A percentile compares a stretch with the other conserved stretches of the same genome.
Evolutionary conservation across 2,113 vertebrate species (phyloP).

Genomic region (Osmerus mordax): DNA sequence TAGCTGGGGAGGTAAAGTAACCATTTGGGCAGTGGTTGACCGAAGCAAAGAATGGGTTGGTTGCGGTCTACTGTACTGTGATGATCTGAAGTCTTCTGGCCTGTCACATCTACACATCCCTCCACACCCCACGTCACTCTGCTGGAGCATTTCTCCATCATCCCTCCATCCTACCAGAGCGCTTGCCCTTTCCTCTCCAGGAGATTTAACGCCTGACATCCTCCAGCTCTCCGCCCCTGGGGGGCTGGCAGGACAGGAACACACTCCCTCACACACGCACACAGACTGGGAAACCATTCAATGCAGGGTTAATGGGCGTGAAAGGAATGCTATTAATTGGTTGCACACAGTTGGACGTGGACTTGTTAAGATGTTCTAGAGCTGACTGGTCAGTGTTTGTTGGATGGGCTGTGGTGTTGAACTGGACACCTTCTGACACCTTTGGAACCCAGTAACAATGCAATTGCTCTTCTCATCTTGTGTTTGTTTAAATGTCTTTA

Average conservation of each 20-base stretch:
- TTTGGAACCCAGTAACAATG: too few species aligned
- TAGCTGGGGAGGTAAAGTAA: not conserved
- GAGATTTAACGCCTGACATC: slow-evolving; percentile 14
- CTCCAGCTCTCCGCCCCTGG: not conserved
- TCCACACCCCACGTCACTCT: too few species aligned
- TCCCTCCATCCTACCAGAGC: not conserved
- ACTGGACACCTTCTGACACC: too few species aligned
- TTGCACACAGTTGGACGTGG: slow-evolving; percentile 12
- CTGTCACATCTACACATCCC: too few species aligned
- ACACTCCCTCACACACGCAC: not conserved
- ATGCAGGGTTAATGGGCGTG: slow-evolving; percentile 16
- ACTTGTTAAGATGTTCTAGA: not conserved
- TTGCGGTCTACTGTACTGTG: too few species aligned
- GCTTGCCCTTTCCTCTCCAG: not conserved
- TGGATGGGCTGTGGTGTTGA: too few species aligned
- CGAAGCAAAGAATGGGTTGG: too few species aligned
- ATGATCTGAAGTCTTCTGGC: too few species aligned
- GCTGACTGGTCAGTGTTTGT: not conserved
- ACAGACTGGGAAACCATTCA: slow-evolving; percentile 27
- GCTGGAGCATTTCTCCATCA: too few species aligned
- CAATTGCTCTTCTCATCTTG: too few species aligned
- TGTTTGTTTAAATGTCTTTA: too few species aligned
- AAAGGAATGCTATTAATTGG: slow-evolving; percentile 47
- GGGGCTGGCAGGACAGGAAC: slow-evolving; percentile 12
- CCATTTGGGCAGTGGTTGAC: too few species aligned